Percentiles rank a stretch among this genome's conserved stretches.
Conservation (phyloP, 2,113 vertebrate genomes). For the Atrichornis clamosus region DNA sequence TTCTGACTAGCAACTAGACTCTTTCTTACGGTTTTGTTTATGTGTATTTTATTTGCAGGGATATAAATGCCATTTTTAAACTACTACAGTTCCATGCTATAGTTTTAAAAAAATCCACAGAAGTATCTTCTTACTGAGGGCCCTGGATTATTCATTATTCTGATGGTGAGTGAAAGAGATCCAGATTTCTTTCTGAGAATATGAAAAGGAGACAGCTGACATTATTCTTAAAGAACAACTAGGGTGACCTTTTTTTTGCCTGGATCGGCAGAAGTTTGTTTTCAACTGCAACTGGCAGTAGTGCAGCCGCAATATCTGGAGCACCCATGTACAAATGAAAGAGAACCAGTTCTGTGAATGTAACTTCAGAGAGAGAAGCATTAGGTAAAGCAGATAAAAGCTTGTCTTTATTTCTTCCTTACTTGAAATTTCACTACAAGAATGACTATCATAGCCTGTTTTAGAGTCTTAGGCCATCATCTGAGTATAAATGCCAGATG, state of each 20-base stretch:
- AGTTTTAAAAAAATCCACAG: not conserved
- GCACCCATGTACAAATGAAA: not conserved
- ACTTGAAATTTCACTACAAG: not conserved
- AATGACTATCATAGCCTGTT: not conserved
- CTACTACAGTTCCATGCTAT: not conserved
- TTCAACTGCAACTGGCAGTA: not conserved
- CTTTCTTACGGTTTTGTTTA: not conserved
- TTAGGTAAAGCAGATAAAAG: not conserved
- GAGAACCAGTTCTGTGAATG: not conserved
- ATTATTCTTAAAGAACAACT: not conserved
- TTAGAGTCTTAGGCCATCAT: not conserved
- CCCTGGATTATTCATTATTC: not conserved
- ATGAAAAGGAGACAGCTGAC: not conserved
- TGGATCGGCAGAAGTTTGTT: not conserved
- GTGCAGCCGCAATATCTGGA: not conserved
- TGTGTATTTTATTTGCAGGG: not conserved
- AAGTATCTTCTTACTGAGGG: not conserved
- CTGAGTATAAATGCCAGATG: not conserved
- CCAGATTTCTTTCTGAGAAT: not conserved
- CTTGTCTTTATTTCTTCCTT: not conserved
- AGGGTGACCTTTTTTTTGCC: not conserved
- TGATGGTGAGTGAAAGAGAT: not conserved
- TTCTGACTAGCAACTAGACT: not conserved
- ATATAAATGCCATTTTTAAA: not conserved
- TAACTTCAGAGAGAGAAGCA: not conserved